Base-by-base conservation (phyloP, 1,140 invertebrate genomes). In the Drosophila arizonae region DNA sequence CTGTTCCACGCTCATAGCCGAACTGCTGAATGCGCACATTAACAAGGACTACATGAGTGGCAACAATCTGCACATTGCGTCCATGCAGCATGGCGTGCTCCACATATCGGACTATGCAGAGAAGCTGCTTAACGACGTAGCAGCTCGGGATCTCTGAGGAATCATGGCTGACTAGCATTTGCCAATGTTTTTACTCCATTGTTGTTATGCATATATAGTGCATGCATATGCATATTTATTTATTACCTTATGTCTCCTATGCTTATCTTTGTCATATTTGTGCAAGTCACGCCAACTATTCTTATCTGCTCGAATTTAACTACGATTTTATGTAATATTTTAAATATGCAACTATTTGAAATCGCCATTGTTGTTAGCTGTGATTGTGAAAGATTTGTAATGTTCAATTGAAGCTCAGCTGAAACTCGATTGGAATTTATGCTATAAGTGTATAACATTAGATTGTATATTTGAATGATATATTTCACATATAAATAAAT, bases 21-120 rank as follows among this genome's bases (percentile, higher is more conserved):
- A 94, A 79, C 78, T 94, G 4, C 94, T 94, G 73, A 94, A 94
- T 76, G 77, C 93, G 0, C 92, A 92, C 61, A 94, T 94, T 39
- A 94, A 94, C 78, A 69, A 72, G 17, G 71, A 88, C 4, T 90
- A 76, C 51, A 92, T 92, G 13, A 91, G 87, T 50, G 93, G 92
- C 1, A 62, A 77, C 5, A 93, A 93, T 74, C 74, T 94, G 68
- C 93, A 94, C 63, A 80, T 94, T 3, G 93, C 93, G 0, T 79
- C 90, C 0, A 58, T 91, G 4, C 75, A 91, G 43, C 91, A 93
- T 28, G 93, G 93, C 10, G 71, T 94, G 30, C 46, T 93, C 4
- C 93, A 94, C 69, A 91, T 94, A 66, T 77, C 91, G 0, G 93
- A 94, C 43, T 94, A 93, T 79, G 92, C 68, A 2, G 33, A 39